A percentile compares a stretch with the other conserved stretches of the same genome.
phyloP scores from a whole-genome alignment of 2,113 vertebrate genomes.

The Mobula hypostoma region DNA sequence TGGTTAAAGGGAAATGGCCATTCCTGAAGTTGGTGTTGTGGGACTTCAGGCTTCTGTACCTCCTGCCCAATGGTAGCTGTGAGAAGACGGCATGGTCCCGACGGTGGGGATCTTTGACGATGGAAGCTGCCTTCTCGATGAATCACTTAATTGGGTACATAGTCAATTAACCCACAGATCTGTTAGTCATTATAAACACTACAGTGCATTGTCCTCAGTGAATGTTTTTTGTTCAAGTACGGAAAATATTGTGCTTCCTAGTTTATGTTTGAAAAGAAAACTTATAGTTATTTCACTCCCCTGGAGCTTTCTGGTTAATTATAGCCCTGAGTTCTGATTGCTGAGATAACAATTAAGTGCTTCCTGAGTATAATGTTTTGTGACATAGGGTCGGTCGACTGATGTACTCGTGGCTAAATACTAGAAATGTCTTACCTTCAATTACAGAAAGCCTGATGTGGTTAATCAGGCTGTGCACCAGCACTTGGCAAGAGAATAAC shows the following conservation, averaged over 20 bases:
- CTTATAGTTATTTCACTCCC: background rate
- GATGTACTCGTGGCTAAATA: constrained; percentile 16
- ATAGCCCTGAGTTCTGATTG: constrained; percentile 19
- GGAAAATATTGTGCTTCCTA: constrained; percentile 6
- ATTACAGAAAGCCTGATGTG: background rate
- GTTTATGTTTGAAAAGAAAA: background rate
- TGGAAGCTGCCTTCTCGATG: too few species aligned
- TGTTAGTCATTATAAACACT: background rate
- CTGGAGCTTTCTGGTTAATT: constrained; percentile 13
- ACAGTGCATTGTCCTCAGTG: background rate
- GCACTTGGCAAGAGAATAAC: background rate
- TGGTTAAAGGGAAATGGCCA: too few species aligned
- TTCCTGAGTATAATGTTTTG: constrained; percentile 21
- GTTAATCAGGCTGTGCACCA: background rate
- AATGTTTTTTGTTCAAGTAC: background rate
- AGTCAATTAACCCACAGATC: background rate
- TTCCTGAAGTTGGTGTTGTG: too few species aligned
- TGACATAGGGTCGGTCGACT: constrained; percentile 19
- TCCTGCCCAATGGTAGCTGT: too few species aligned
- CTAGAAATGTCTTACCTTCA: background rate
- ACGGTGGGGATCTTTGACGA: too few species aligned
- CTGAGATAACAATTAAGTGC: background rate
- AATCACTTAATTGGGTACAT: background rate
- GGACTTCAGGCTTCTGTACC: too few species aligned
- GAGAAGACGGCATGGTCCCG: too few species aligned